These are phyloP conservation scores for Chorisops tibialis DNA, from an alignment of 2,888 invertebrate genomes.

Conservation along the genomic window DNA sequence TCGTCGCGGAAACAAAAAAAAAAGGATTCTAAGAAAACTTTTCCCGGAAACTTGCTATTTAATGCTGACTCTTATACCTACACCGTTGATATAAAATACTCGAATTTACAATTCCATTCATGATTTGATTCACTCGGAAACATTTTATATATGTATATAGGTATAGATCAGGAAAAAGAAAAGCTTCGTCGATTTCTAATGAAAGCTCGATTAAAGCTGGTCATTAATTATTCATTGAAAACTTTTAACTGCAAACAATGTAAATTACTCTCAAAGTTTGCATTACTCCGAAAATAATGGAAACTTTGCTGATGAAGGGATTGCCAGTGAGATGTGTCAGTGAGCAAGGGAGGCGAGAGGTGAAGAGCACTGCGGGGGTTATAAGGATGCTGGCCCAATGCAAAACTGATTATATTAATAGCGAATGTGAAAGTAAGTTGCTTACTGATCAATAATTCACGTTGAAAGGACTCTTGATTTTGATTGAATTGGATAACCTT, in stretches of 20 bases:
- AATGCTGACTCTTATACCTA: not conserved
- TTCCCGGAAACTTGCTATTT: constrained; percentile 22
- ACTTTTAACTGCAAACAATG: constrained; percentile 30
- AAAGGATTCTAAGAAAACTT: constrained; percentile 20
- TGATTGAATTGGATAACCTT: constrained; percentile 16
- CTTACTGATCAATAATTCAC: constrained; percentile 16
- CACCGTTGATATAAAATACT: not conserved
- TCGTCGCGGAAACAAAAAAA: not conserved
- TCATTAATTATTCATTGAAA: constrained; percentile 33
- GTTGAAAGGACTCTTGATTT: not conserved
- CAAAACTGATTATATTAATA: constrained; percentile 17
- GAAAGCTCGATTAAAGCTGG: constrained; percentile 32
- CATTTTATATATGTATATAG: not conserved
- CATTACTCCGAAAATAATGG: constrained; percentile 9
- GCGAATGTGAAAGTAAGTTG: constrained; percentile 22
- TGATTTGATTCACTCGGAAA: constrained; percentile 16
- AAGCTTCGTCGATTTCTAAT: constrained; percentile 27
- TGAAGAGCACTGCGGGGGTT: not conserved
- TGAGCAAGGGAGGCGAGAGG: not conserved
- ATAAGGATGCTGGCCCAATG: not conserved
- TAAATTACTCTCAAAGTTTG: constrained; percentile 20
- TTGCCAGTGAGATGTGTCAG: not conserved
- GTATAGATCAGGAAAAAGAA: constrained; percentile 11
- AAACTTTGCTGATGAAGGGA: not conserved
- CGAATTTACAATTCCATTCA: constrained; percentile 17